Base-by-base conservation (phyloP, 1,140 invertebrate genomes). In the Drosophila sechellia region DNA sequence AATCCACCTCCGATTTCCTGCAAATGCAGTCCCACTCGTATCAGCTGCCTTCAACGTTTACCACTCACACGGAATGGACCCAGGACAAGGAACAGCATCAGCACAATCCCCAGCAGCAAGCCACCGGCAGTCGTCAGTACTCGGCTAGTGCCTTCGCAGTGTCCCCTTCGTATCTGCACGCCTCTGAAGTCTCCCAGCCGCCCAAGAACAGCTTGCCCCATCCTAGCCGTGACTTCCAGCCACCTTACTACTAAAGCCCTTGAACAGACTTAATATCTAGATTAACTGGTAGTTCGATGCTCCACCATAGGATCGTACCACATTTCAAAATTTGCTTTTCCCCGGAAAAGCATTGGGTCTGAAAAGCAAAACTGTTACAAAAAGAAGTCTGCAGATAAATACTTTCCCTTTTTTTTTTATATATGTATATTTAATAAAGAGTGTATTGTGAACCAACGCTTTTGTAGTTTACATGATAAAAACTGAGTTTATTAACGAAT, bases 11-110 rank as follows among this genome's bases (percentile, higher is more conserved):
- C 1, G 40, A 40, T 6, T 83, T 45, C 15, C 40, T 86, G 13
- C 83, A 87, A 27, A 86, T 86, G 83, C 83, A 86, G 39, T 86
- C 83, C 8, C 71, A 87, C 4, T 87, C 79, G 5, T 86, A 69
- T 46, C 75, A 86, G 27, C 43, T 87, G 63, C 75, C 83, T 0
- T 37, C 73, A 4, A 54, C 48, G 1, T 68, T 75, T 12, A 66
- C 31, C 52, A 71, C 37, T 1, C 74, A 63, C 10, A 31, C 25
- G n/a, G 73, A 70, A 8, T 77, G 66, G 69, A 34, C 49, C 1
- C 39, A 52, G 12, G 11, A 52, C 15, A 15, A 35, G 40, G 37
- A 50, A 1, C 35, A 42, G 12, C 34, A 64, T 35, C 31, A 46
- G 40, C 54, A 6, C 2, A 34, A 15, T 20, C 5, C 35, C 3